Evolutionary conservation across 92 coral and sea anemone species (phyloP), one percentile per base, ranked within the genome.

Genomic region (Diadumene lineata): DNA sequence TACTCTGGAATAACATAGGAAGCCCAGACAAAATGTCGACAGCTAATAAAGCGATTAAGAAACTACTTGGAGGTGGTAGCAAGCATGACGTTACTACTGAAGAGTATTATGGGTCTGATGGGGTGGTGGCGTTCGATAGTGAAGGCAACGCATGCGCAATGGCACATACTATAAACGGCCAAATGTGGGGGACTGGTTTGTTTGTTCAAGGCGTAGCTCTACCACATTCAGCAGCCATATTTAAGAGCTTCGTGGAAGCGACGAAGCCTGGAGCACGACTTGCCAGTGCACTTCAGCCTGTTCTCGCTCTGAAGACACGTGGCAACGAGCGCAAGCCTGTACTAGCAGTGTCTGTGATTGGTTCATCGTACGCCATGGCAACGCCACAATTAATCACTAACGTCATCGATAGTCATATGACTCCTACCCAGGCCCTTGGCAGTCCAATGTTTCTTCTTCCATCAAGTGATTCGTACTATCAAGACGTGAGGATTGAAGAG

Each of bases 121-220:
- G 90, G 0, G 83, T 93, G 34, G 98, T 93, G 8, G 92, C 93
- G 13, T 71, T 88, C 25, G 98, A 93, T 63, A 85, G 80, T 50
- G 87, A 93, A 11, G 98, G 98, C 0, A 93, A 93, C 74, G 91
- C 92, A 31, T 93, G 98, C 65, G 85, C 98, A 26, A 87, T 93
- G 96, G 76, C 86, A 21, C 98, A 93, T 66, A 93, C 98, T 31
- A 93, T 93, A 43, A 90, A 90, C 77, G 85, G 98, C 38, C 72
- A 48, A 8, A 90, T 88, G 73, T 93, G 96, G 96, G 98, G 98
- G 18, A 93, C 98, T 18, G 98, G 98, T n/a, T 69, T 93, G 68
- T 93, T 93, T 66, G 88, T 87, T 0, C 87, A 84, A 18, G 98
- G 98, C 11, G 79, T 76, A 28, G 96, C 98, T 18, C 67, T 93